Evolutionary conservation across 2,797 vertebrate genomes (phyloP), one percentile per base, ranked within the genome.

Genomic region (Aphelocoma californica): DNA sequence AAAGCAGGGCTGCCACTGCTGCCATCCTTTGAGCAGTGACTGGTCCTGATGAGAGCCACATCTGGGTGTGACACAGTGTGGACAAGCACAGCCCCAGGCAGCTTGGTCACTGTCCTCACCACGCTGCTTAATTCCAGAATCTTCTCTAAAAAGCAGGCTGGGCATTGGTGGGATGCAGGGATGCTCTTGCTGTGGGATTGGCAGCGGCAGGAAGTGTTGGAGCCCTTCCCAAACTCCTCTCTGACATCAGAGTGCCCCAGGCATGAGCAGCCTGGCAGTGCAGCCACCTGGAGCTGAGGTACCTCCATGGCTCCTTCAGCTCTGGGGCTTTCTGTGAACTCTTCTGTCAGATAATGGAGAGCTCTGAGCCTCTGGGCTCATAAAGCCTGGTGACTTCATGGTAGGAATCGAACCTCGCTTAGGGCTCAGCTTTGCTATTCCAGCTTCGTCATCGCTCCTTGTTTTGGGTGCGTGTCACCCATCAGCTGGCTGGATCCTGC

Each of bases 361-460:
- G 67, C 51, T n/a, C 48, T 1, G 31, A 26, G 21, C 32, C 47
- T 42, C 44, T n/a, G 34, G 25, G 71, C 82, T 51, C 32, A 15
- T 7, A 32, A 28, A 24, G n/a, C 47, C 38, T 25, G 51, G 31
- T 32, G 67, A 45, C 38, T 44, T 20, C 75, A 10, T n/a, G 60
- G 75, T 7, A 12, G 31, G n/a, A 51, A 38, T 18, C 0, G 1
- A 80, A 81, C 58, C 53, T 67, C 14, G 12, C 78, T 79, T 29
- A 66, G 53, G 82, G 86, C 83, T 90, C 88, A 88, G 34, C 50
- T 32, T 81, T 61, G 58, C 70, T 88, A 14, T 88, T 83, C 28
- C 77, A 72, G 2, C 62, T 58, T 58, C 73, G 24, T 69, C 81
- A 38, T 38, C 14, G 6, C 34, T 71, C 14, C 81, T 57, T 88